Conservation (phyloP, 1,140 invertebrate genomes). For the Megalonaias nervosa region DNA sequence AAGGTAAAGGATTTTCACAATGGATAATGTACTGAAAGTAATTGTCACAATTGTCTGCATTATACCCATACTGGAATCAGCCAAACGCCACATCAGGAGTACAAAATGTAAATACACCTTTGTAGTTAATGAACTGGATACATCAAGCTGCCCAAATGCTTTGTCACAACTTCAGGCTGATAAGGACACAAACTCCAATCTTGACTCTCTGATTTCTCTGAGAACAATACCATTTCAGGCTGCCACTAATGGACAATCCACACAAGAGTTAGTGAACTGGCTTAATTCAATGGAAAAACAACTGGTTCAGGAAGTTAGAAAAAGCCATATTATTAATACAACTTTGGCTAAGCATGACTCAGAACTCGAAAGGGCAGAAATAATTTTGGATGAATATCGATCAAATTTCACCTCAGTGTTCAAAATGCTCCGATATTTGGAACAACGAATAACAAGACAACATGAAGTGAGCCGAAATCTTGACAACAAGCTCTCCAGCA, state of each 20-base stretch:
- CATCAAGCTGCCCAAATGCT: conserved; percentile 49
- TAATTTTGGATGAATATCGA: conserved; percentile 44
- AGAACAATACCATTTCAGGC: conserved; percentile 3
- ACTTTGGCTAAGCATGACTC: conserved; percentile 55
- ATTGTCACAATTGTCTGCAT: neutral
- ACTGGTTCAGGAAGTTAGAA: conserved; percentile 55
- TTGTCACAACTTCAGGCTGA: conserved; percentile 22
- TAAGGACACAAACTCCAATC: conserved; percentile 3
- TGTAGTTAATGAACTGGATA: conserved; percentile 62
- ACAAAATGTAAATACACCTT: conserved; percentile 58
- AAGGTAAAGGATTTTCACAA: conserved; percentile 1
- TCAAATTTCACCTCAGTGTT: conserved; percentile 59
- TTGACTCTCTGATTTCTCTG: conserved; percentile 5
- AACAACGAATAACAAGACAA: conserved; percentile 51
- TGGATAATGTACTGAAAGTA: neutral
- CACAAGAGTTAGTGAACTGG: conserved; percentile 25
- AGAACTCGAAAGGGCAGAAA: conserved; percentile 45
- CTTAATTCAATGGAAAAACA: conserved; percentile 55
- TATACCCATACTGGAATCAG: too few species aligned
- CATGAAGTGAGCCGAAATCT: conserved; percentile 51
- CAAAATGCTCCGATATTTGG: conserved; percentile 56
- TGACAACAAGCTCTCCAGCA: conserved; percentile 63
- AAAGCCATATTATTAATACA: conserved; percentile 55
- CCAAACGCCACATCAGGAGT: conserved; percentile 16
- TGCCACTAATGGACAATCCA: neutral